phyloP scores from a whole-genome alignment of 2,797 vertebrate species.

The Gila robusta region DNA sequence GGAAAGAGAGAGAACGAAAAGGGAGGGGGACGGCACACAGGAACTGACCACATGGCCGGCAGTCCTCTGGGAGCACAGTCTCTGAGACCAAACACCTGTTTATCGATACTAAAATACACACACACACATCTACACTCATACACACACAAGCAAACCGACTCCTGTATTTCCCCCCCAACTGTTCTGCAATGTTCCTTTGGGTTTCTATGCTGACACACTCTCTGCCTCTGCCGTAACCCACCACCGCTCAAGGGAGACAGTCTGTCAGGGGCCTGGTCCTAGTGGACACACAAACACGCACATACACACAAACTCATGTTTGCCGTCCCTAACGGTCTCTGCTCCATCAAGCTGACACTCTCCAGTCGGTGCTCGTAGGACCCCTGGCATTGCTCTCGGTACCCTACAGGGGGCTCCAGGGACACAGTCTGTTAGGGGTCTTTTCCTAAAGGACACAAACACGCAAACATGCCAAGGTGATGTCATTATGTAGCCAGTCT shows the following conservation, averaged over 20 bases:
- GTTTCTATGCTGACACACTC: conserved; percentile 55
- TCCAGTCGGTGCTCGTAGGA: conserved; percentile 63
- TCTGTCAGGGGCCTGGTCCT: conserved; percentile 57
- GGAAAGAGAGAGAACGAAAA: conserved; percentile 39
- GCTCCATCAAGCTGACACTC: conserved; percentile 59
- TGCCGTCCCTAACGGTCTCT: conserved; percentile 43
- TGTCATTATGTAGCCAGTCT: conserved; percentile 64
- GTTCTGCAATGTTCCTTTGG: conserved; percentile 49
- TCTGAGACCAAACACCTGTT: conserved; percentile 67
- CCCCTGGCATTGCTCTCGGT: conserved; percentile 68
- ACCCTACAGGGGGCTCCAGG: conserved; percentile 66
- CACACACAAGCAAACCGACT: conserved; percentile 51
- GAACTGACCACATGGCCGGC: conserved; percentile 65
- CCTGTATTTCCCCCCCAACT: conserved; percentile 39
- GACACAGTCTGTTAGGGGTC: conserved; percentile 69
- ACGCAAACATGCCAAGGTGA: conserved; percentile 58
- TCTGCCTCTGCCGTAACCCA: conserved; percentile 53
- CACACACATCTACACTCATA: conserved; percentile 50
- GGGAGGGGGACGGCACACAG: conserved; percentile 43
- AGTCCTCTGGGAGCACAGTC: conserved; percentile 60
- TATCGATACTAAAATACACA: conserved; percentile 55
- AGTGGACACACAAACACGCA: conserved; percentile 56
- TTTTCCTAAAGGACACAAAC: conserved; percentile 55
- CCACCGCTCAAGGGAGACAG: conserved; percentile 56
- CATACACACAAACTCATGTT: conserved; percentile 48